Base-by-base conservation (phyloP, 2,797 vertebrate species). In the Cetoscarus ocellatus region DNA sequence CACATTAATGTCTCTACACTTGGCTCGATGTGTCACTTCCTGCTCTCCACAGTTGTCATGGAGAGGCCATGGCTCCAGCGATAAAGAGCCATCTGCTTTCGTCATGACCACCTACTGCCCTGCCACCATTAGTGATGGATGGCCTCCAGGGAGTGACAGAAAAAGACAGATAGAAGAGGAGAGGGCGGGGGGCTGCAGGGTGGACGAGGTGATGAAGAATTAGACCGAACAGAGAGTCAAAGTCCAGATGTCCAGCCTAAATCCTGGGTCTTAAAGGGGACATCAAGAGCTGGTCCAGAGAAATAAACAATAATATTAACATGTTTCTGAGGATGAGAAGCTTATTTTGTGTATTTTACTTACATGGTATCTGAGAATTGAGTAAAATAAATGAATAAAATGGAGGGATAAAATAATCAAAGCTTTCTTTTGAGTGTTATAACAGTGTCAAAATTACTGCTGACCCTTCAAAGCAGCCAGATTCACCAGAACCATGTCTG, bases 21-120 rank as follows among this genome's bases (percentile, higher is more conserved):
- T 75, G 56, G 86, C 89, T 92, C 86, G 87, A 93, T 87, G 89
- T 93, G 91, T 93, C 90, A 92, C 92, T 92, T 92, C 92, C 91
- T 91, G 91, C 90, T 93, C 86, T 86, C 80, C 66, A 82, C 35
- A 76, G 90, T 92, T 90, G 91, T 92, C 91, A 93, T 87, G 91
- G 88, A 87, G 91, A 91, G 84, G 80, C 81, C 84, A 80, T 80
- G 84, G 87, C 89, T 90, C 83, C 75, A 76, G 87, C 73, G 87
- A 94, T 93, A 93, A 93, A 93, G 91, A 94, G 91, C 91, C 93
- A 94, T 94, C 92, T 93, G 92, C 88, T 74, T 77, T 93, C 91
- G 65, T 89, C 92, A 83, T 91, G 93, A 90, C 92, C 92, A 93
- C 92, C 91, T 86, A 82, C 86, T 84, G 90, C 85, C 89, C 77